Base-by-base conservation (phyloP, 2,888 invertebrate genomes). In the Thera britannica region DNA sequence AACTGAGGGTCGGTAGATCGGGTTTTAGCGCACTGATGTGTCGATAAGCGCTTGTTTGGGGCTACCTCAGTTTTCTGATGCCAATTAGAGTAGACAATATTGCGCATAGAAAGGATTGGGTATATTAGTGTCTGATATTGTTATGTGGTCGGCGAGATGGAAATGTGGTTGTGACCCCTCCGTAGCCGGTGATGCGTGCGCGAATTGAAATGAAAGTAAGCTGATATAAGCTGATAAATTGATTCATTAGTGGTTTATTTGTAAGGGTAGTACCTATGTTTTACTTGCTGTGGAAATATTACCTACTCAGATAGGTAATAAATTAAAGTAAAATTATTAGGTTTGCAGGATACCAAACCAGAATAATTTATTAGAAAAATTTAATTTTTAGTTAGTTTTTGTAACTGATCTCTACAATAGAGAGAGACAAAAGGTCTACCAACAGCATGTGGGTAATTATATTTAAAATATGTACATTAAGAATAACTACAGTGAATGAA, bases 71-170 rank as follows among this genome's bases (percentile, higher is more conserved):
- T 90, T 91, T 88, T 87, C 89, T 88, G 89, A 89, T 92, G 91
- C 93, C 92, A 93, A 93, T 93, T 93, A 93, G 87, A 86, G 83
- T 82, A 87, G 86, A 90, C 91, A 92, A 89, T 91, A 90, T 90
- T 89, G 86, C 82, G 83, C 74, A 79, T 77, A 80, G 82, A 88
- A 91, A 89, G 90, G 90, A 90, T 89, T 89, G 86, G 85, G 69
- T 59, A 86, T 92, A 93, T 93, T 91, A 91, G 83, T 88, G 89
- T 88, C 90, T 83, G 90, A 90, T 91, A 90, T 92, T 92, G 92
- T 93, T 92, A 87, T 83, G 82, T 77, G 84, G 74, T 78, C 87
- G 81, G 75, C 85, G 83, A 84, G 76, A 87, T 82, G 90, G 87
- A 87, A 88, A 83, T 65, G 51, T 68, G 70, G 67, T 48, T 75